phyloP scores from a whole-genome alignment of 1,140 invertebrate genomes.

The Hetaerina americana region DNA sequence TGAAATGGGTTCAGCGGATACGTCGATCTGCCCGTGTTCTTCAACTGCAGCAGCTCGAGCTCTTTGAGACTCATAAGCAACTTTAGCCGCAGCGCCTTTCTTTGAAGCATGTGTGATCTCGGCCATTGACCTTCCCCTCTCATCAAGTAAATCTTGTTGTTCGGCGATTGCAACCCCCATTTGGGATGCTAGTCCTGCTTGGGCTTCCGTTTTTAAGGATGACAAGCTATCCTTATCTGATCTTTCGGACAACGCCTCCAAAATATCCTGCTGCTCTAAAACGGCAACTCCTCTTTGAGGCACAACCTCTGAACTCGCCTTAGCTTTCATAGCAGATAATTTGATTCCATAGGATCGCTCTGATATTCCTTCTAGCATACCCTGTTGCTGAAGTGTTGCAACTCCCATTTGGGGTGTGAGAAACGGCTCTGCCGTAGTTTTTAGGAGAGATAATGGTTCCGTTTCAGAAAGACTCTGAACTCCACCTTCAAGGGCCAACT shows the following conservation, averaged over 20 bases:
- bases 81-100: constrained; percentile 1
- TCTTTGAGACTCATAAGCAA: background rate
- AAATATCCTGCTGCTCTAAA: constrained; percentile 5
- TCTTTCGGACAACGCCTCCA: constrained; percentile 3
- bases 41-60: background rate
- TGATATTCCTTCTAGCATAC: background rate
- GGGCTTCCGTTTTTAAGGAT: constrained; percentile 11
- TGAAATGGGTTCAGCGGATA: background rate
- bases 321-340: background rate
- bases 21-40: background rate
- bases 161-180: constrained; percentile 17
- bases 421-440: background rate
- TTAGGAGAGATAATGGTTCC: background rate
- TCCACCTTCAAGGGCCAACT: background rate
- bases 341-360: background rate
- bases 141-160: constrained; percentile 10
- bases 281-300: constrained; percentile 6
- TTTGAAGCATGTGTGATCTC: background rate
- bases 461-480: background rate
- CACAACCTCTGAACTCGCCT: constrained; percentile 4
- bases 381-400: constrained; percentile 1
- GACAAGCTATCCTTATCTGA: background rate
- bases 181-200: constrained; percentile 26
- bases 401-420: background rate
- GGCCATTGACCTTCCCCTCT: background rate